Percentiles rank a stretch among this genome's conserved stretches.
Conservation (phyloP, 2,113 vertebrate genomes). For the Prunella himalayana region DNA sequence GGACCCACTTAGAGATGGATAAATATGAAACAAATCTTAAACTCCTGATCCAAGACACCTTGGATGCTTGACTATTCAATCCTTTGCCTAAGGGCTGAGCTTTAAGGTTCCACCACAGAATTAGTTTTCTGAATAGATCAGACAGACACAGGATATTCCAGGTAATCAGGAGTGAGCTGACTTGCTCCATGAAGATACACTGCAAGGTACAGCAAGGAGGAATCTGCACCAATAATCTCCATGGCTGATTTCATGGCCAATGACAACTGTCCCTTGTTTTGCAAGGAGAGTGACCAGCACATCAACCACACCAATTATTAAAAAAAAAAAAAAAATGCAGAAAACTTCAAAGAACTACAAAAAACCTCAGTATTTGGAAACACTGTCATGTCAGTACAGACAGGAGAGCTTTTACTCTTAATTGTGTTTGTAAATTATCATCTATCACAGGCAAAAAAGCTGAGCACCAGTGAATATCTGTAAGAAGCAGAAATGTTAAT, state of each 20-base stretch:
- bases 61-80: not conserved
- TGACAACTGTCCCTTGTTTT: not conserved
- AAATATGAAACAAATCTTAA: not conserved
- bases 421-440: not conserved
- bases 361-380: not conserved
- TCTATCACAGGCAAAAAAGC: not conserved
- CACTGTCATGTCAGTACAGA: not conserved
- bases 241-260: not conserved
- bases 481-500: slow-evolving; percentile 36
- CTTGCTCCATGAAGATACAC: not conserved
- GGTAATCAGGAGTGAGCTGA: not conserved
- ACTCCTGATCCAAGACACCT: not conserved
- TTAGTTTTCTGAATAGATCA: not conserved
- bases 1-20: not conserved
- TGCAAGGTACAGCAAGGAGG: not conserved
- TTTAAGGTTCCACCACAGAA: not conserved
- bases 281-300: not conserved
- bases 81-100: not conserved
- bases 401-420: not conserved
- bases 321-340: not conserved
- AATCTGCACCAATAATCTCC: not conserved
- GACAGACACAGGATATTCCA: not conserved
- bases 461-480: not conserved
- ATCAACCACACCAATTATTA: not conserved
- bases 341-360: not conserved